A percentile compares a stretch with the other conserved stretches of the same genome.
Evolutionary conservation across 1,140 invertebrate genomes (phyloP).

Genomic region (Araneus ventricosus): DNA sequence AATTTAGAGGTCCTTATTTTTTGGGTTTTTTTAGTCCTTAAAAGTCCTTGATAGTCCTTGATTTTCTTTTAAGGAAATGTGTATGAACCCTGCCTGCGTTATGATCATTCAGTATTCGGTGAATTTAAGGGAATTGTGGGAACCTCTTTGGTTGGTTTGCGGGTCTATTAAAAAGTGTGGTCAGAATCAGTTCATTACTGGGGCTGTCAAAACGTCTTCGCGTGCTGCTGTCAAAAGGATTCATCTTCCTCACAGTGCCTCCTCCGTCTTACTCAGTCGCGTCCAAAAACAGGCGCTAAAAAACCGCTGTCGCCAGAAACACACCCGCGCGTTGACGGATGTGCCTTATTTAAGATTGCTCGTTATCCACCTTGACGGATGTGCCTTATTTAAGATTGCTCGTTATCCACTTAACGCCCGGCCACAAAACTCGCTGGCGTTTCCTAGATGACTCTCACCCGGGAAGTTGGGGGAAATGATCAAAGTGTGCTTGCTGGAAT

Average conservation of each 20-base stretch:
- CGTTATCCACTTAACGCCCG: slow-evolving; percentile 65
- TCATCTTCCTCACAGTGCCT: not conserved
- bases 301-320: slow-evolving; percentile 47
- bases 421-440: not conserved
- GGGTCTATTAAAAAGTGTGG: not conserved
- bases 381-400: slow-evolving; percentile 54
- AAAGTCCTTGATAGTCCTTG: no score
- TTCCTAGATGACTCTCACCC: slow-evolving; percentile 30
- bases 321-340: slow-evolving; percentile 49
- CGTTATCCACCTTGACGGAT: slow-evolving; percentile 73
- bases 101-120: no score
- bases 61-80: no score
- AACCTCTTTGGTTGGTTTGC: no score
- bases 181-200: not conserved
- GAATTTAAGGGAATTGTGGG: no score
- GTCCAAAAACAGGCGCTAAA: not conserved
- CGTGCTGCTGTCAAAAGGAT: not conserved
- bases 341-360: slow-evolving; percentile 57
- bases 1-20: no score
- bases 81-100: no score
- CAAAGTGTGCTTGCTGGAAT: not conserved
- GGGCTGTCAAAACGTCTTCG: not conserved
- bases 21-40: no score
- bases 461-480: slow-evolving; percentile 24
- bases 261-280: not conserved